Conservation (phyloP, 2,113 vertebrate species). For the Sinocyclocheilus grahami region DNA sequence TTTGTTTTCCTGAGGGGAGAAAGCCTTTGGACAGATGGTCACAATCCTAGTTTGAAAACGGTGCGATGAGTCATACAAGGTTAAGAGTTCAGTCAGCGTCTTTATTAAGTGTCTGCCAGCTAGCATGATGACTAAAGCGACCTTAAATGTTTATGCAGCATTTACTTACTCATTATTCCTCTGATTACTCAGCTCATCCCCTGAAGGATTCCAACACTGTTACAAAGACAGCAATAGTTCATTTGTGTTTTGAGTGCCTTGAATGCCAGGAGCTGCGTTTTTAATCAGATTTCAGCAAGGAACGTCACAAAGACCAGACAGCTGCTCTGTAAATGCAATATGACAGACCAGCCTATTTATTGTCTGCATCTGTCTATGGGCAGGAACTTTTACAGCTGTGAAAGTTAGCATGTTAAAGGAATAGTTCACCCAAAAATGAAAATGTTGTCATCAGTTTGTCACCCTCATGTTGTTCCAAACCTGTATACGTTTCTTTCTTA, state of each 20-base stretch:
- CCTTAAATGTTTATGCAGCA: conserved; percentile 6
- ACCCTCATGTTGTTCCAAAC: too few relatives aligned
- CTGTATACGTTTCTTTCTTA: too few relatives aligned
- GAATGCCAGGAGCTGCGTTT: neutral
- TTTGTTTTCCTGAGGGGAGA: neutral
- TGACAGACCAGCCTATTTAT: conserved; percentile 49
- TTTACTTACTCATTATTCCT: conserved; percentile 39
- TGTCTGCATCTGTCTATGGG: conserved; percentile 6
- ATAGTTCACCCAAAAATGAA: too few relatives aligned
- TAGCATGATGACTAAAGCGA: conserved; percentile 6
- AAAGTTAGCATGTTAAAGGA: too few relatives aligned
- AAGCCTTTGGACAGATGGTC: conserved; percentile 5
- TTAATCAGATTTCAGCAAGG: neutral
- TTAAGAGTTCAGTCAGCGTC: neutral
- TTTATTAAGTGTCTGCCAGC: conserved; percentile 34
- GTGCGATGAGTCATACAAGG: conserved; percentile 10
- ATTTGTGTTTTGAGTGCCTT: neutral
- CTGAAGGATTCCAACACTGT: conserved; percentile 1
- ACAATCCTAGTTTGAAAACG: conserved; percentile 34
- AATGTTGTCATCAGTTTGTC: too few relatives aligned
- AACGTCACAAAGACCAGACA: neutral
- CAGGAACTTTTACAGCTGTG: too few relatives aligned
- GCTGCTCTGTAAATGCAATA: conserved; percentile 9
- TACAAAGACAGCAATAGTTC: conserved; percentile 4
- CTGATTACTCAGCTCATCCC: conserved; percentile 14